Conservation (phyloP, 2,888 invertebrate genomes). For the Deroplatys truncata region DNA sequence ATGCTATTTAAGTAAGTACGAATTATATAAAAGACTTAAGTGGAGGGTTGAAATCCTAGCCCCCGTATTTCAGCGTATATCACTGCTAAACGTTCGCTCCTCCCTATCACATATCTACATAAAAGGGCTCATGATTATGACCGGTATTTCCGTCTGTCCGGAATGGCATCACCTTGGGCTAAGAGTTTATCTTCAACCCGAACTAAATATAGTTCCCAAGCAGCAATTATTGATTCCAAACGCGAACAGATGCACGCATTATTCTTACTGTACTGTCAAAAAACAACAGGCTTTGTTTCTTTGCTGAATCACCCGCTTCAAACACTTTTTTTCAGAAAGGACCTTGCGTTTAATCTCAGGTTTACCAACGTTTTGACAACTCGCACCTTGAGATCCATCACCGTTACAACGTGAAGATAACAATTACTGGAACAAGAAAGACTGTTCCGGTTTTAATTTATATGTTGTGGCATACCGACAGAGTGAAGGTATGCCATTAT, state of each 20-base stretch:
- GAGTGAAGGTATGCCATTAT: neutral
- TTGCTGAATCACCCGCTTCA: neutral
- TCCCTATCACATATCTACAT: neutral
- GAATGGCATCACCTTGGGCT: neutral
- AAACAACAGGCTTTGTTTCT: neutral
- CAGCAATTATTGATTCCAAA: neutral
- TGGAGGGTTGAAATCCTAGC: neutral
- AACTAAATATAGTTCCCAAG: neutral
- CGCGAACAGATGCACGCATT: neutral
- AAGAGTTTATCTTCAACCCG: neutral
- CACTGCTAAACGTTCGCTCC: neutral
- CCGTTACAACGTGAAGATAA: neutral
- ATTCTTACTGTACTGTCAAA: neutral
- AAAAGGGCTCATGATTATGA: neutral
- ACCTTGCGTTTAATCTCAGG: neutral
- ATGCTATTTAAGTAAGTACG: neutral
- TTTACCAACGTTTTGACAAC: neutral
- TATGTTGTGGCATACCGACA: neutral
- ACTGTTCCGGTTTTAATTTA: neutral
- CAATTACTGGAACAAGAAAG: neutral
- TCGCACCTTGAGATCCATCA: neutral
- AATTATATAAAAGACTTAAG: neutral
- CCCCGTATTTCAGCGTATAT: neutral
- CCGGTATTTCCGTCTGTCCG: neutral
- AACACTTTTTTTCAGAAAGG: neutral